A percentile compares a stretch with the other conserved stretches of the same genome.
Conservation (phyloP, 2,797 vertebrate genomes). For the Betta splendens region DNA sequence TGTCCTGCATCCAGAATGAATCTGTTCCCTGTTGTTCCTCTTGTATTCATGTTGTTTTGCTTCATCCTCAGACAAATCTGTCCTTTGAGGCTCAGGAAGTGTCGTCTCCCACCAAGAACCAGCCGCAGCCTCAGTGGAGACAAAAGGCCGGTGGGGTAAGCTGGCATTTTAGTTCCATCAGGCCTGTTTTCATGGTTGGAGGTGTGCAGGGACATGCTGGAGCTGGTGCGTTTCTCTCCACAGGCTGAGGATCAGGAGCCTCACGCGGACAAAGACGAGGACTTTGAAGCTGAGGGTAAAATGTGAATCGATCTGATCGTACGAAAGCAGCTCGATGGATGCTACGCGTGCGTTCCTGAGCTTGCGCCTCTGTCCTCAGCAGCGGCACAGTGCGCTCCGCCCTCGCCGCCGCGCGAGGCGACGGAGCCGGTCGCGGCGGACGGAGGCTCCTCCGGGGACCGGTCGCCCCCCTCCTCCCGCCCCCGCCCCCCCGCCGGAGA, state of each 20-base stretch:
- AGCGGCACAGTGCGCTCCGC: slow-evolving; percentile 18
- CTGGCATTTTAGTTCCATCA: neutral
- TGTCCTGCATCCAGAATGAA: no score
- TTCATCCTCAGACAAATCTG: slow-evolving; percentile 69
- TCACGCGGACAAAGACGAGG: slow-evolving; percentile 34
- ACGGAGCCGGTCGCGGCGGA: slow-evolving; percentile 50
- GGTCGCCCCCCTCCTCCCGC: slow-evolving; percentile 19
- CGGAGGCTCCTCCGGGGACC: slow-evolving; percentile 37
- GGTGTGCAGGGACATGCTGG: no score
- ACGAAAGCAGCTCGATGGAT: neutral
- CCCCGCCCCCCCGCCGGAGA: slow-evolving; percentile 24
- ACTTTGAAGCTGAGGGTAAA: slow-evolving; percentile 35
- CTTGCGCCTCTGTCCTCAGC: neutral
- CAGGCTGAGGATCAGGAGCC: slow-evolving; percentile 42
- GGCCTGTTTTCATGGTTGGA: no score
- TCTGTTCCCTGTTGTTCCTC: no score
- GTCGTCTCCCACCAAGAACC: slow-evolving; percentile 57
- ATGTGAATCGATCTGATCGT: slow-evolving; percentile 10
- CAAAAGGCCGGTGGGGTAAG: slow-evolving; percentile 76
- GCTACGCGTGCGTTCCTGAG: neutral
- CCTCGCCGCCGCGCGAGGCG: slow-evolving; percentile 29
- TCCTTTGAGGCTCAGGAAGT: slow-evolving; percentile 83
- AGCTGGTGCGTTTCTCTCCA: neutral
- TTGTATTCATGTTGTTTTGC: neutral
- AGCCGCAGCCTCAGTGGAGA: slow-evolving; percentile 61